A percentile compares a stretch with the other conserved stretches of the same genome.
These are phyloP conservation scores for Drosophila austrosaltans DNA, from an alignment of 2,888 invertebrate genomes.

Conservation along the genomic window DNA sequence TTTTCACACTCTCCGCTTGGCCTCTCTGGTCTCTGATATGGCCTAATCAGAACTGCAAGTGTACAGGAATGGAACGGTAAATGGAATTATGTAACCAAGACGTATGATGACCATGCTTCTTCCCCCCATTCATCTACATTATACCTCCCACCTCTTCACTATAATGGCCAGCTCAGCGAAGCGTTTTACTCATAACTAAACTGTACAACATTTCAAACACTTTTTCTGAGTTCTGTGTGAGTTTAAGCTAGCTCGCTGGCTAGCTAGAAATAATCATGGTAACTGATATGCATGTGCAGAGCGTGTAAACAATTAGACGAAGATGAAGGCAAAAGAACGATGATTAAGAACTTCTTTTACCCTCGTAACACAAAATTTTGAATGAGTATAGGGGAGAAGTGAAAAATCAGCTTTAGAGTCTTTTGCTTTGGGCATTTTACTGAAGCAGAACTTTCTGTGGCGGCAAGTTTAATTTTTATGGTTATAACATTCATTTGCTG, in stretches of 20 bases:
- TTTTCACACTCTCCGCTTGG: constrained; percentile 23
- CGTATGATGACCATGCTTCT: constrained; percentile 30
- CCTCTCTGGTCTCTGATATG: constrained; percentile 2
- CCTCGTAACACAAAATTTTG: constrained; percentile 2
- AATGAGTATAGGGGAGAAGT: neutral
- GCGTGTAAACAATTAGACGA: constrained; percentile 73
- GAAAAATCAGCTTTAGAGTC: neutral
- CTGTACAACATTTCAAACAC: constrained; percentile 72
- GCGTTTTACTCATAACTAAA: constrained; percentile 68
- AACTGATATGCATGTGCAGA: constrained; percentile 73
- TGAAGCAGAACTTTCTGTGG: constrained; percentile 72
- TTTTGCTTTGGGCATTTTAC: constrained; percentile 58
- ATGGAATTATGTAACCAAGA: constrained; percentile 68
- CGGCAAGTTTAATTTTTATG: constrained; percentile 72
- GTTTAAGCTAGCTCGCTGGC: constrained; percentile 13
- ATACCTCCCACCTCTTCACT: constrained; percentile 2
- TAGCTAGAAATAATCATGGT: constrained; percentile 53
- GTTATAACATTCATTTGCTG: constrained; percentile 74
- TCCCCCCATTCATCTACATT: neutral
- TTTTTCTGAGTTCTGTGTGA: constrained; percentile 47
- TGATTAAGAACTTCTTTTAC: constrained; percentile 56
- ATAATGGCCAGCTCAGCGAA: constrained; percentile 53
- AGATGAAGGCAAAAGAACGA: constrained; percentile 42
- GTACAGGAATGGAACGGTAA: constrained; percentile 59
- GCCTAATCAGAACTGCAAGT: constrained; percentile 11